Base-by-base conservation (phyloP, 2,888 invertebrate genomes). In the Scaptomyza parva region DNA sequence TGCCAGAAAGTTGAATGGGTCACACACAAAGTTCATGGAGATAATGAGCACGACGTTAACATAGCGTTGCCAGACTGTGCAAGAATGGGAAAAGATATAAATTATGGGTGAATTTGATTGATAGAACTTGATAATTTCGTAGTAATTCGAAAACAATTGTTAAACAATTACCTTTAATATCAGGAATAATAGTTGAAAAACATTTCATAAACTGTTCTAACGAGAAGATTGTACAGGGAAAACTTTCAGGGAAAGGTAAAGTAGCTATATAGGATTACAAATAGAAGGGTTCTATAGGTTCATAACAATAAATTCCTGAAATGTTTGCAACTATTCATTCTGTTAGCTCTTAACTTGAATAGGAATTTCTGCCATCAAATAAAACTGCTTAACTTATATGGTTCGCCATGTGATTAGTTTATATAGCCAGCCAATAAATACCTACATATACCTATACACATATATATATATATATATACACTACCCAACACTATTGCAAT, bases 11-110 rank as follows among this genome's bases (percentile, higher is more conserved):
- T 48, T 52, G 37, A 30, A 52, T 18, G 51, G 24, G 12, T 26
- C 54, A 22, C 18, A 24, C 24, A 24, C n/a, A 57, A 39, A 59
- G 33, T 17, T 7, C 14, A 18, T 11, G n/a, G n/a, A 48, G 50
- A 22, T 48, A 48, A 52, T 55, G 41, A 14, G 30, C 26, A 40
- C 54, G 63, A 40, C 54, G 63, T 39, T 54, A 40, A n/a, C n/a
- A 54, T 37, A 20, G 60, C 53, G 72, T 65, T 73, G 72, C 77
- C 77, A 76, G 60, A 71, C 53, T 24, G 40, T 12, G 12, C 4
- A 7, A 45, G 44, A 53, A 18, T n/a, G 9, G 18, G 37, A 9
- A 24, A 35, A 3, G 9, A 11, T 26, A 9, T 17, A 51, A 9
- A n/a, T n/a, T 17, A 50, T 7, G 30, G 9, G 0, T 37, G 22